Evolutionary conservation across 1,140 invertebrate genomes (phyloP), one percentile per base, ranked within the genome.

Genomic region (Hermetia illucens): DNA sequence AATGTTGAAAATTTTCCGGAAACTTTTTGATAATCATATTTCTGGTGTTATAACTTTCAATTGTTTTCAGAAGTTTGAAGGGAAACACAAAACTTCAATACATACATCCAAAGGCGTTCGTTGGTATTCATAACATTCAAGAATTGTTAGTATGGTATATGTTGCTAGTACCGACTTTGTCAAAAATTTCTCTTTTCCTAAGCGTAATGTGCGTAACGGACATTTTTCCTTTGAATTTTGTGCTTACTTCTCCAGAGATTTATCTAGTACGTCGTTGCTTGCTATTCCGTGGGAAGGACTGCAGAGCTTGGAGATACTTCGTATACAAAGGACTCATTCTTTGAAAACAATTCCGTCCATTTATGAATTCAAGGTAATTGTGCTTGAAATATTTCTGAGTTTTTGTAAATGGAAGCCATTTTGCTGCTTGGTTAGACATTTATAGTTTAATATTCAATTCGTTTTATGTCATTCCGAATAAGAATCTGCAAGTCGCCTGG

Each of bases 311-410:
- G 74, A 85, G 55, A 65, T 69, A 29, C 65, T 92, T 15, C 67
- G 70, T 27, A 68, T 92, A 44, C 67, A 75, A 48, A 71, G 78
- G 39, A 83, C 82, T 0, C 70, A 71, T 10, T 69, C 74, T 1
- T 57, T 92, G 36, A 81, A 79, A 53, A 73, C 75, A 32, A 82
- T 92, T 51, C 86, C 86, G 2, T 85, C 83, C 13, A 77, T 91
- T 38, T 79, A 85, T 49, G 72, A 81, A 50, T 82, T 88, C 48
- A 61, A 68, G 59, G 77, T 79, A 57, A 64, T 59, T 52, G 13
- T 37, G 25, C 32, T 30, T 33, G 13, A 21, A 27, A 29, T 21
- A 13, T 34, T 24, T n/a, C 44, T n/a, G n/a, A n/a, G n/a, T n/a
- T n/a, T n/a, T n/a, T n/a, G n/a, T n/a, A n/a, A n/a, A n/a, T n/a